phyloP scores from a whole-genome alignment of 2,113 vertebrate genomes.

The Prunella himalayana region DNA sequence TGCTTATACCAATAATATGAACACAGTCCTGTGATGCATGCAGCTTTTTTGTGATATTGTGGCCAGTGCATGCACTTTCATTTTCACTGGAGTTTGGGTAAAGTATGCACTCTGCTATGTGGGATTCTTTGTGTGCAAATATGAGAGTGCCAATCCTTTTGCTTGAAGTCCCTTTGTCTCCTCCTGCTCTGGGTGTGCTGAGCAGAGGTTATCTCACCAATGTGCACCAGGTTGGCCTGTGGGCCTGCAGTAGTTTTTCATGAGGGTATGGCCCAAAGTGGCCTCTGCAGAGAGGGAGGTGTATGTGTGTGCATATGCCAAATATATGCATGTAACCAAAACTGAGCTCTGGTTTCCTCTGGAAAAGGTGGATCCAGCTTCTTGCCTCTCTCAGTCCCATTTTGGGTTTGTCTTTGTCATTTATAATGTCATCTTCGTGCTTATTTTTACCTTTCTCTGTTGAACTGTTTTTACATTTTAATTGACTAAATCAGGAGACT shows the following conservation, averaged over 20 bases:
- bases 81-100: neutral
- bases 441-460: conserved; percentile 16
- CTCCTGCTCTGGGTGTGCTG: fast-evolving
- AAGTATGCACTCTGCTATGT: neutral
- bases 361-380: neutral
- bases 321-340: too few relatives aligned
- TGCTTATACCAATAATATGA: neutral
- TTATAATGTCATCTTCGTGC: neutral
- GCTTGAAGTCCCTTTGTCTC: neutral
- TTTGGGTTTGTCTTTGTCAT: neutral
- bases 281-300: neutral
- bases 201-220: neutral
- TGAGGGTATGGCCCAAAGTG: neutral
- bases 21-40: neutral
- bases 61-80: fast-evolving
- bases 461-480: neutral
- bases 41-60: fast-evolving
- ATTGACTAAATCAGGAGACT: neutral
- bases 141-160: neutral
- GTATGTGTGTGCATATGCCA: fast-evolving
- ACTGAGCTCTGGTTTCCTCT: neutral
- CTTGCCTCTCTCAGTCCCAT: neutral
- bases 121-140: neutral
- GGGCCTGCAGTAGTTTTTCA: neutral
- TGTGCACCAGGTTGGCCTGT: neutral